Conservation (phyloP, 2,113 vertebrate genomes). For the Lophochroa leadbeateri region DNA sequence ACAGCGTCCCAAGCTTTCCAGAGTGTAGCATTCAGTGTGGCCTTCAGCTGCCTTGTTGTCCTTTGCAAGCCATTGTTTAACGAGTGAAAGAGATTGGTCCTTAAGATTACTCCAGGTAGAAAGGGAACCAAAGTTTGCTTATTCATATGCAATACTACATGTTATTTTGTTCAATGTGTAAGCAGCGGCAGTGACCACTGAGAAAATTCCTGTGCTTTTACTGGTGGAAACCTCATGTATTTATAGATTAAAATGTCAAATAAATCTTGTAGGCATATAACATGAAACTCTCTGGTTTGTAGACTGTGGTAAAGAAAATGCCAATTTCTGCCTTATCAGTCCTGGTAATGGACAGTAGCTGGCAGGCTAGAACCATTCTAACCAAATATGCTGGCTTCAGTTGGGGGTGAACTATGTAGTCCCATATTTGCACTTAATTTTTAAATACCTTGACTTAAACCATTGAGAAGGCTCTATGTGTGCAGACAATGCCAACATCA, state of each 20-base stretch:
- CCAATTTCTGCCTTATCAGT: neutral
- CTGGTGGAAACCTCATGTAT: constrained; percentile 42
- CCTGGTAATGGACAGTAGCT: neutral
- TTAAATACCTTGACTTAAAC: neutral
- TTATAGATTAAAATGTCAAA: constrained; percentile 18
- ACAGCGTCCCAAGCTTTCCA: constrained; percentile 89
- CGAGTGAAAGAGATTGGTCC: neutral
- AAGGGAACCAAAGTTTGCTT: constrained; percentile 22
- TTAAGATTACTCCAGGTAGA: neutral
- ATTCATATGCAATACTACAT: constrained; percentile 53
- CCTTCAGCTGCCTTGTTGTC: constrained; percentile 85
- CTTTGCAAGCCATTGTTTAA: constrained; percentile 81
- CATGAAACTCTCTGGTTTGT: neutral
- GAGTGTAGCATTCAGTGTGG: constrained; percentile 85
- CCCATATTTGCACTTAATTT: neutral
- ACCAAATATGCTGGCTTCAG: neutral
- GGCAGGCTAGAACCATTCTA: neutral
- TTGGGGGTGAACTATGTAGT: neutral
- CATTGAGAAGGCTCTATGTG: neutral
- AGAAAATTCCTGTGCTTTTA: constrained; percentile 66
- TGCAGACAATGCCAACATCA: neutral
- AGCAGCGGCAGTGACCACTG: neutral
- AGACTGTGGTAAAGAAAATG: neutral
- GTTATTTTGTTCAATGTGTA: constrained; percentile 39
- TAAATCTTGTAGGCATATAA: neutral